Base-by-base conservation (phyloP, 2,797 vertebrate species). In the Pogoniulus pusillus region DNA sequence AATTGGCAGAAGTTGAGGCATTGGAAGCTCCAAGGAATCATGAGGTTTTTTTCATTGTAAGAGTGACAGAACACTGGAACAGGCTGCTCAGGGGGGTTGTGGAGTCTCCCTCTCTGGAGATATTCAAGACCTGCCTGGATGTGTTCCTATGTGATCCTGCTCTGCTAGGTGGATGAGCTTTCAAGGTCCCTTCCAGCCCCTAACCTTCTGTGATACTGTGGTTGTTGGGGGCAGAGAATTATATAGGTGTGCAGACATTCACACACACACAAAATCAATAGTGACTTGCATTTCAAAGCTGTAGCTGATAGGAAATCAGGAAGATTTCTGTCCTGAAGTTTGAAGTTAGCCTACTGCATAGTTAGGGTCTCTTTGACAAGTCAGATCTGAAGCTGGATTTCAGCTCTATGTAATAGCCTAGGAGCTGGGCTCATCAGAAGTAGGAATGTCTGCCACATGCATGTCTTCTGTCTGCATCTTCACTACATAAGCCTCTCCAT, bases 391-490 rank as follows among this genome's bases (percentile, higher is more conserved):
- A 57, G 70, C 68, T 51, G 37, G 45, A 37, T 51, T 89, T 80
- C 72, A 63, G 65, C 63, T 77, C 39, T 4, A 63, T 6, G 59
- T 30, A 91, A 70, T 84, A 87, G 27, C 18, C 59, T 23, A n/a
- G 30, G 37, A 90, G 30, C 11, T 4, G 19, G 47, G 55, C 23
- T 78, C 39, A 8, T 37, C 8, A 73, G 29, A 24, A 85, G 34
- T 34, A 39, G 39, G 60, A 73, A 69, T 0, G 1, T 22, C n/a
- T 85, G 59, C n/a, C 47, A 64, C 16, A n/a, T 0, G 1, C 29
- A 32, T 14, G 39, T 30, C 32, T 71, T 69, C 39, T 62, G 17
- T 22, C 58, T 66, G 19, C 29, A 18, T 27, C 62, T 37, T 82
- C 29, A 22, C 30, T 13, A 11, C 1, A 5, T 65, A 39, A 60